Conservation (phyloP, 2,113 vertebrate species). For the Galeopterus variegatus region DNA sequence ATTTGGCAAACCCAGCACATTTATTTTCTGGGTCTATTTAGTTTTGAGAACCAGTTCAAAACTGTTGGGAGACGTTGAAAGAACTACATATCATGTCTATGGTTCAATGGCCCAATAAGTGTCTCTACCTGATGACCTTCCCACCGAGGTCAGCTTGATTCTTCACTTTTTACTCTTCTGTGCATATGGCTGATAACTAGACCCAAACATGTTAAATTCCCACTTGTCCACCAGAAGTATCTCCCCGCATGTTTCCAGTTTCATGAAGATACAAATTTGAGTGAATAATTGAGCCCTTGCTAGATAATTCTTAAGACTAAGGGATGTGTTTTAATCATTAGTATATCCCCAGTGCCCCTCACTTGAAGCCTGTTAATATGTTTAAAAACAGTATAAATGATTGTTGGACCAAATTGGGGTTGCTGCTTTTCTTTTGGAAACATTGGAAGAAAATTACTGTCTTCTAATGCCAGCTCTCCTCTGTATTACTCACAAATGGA, state of each 20-base stretch:
- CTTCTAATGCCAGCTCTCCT: neutral
- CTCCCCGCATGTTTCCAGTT: neutral
- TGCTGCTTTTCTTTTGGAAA: conserved; percentile 60
- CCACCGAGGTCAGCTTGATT: neutral
- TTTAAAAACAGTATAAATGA: neutral
- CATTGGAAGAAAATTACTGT: conserved; percentile 44
- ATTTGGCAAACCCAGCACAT: neutral
- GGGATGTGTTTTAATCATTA: neutral
- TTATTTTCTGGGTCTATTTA: neutral
- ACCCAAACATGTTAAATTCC: neutral
- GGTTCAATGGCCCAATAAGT: neutral
- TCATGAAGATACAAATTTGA: neutral
- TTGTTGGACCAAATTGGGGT: neutral
- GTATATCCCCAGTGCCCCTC: neutral
- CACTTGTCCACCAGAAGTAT: neutral
- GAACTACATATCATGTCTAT: neutral
- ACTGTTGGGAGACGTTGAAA: conserved; percentile 40
- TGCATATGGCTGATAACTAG: neutral
- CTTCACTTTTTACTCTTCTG: neutral
- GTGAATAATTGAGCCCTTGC: neutral
- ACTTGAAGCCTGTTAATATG: conserved; percentile 5
- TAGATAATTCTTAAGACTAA: neutral
- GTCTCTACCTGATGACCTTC: neutral
- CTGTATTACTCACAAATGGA: conserved; percentile 16
- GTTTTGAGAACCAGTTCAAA: conserved; percentile 39